Conservation (phyloP, 2,113 vertebrate species). For the Pao palembangensis region DNA sequence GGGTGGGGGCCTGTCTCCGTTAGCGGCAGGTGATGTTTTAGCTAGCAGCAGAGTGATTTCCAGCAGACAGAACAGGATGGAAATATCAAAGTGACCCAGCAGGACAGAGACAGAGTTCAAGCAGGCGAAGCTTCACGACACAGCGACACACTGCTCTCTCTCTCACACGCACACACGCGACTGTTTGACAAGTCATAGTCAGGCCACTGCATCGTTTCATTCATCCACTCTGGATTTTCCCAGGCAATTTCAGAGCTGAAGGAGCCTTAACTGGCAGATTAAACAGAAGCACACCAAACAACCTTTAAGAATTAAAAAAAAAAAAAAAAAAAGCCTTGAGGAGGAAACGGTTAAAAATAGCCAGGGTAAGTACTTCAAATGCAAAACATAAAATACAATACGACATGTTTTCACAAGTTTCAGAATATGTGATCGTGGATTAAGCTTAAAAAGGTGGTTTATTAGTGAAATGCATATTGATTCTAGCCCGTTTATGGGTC, state of each 20-base stretch:
- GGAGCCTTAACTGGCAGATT: not conserved
- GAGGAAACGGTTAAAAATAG: too few species aligned
- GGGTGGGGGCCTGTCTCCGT: not conserved
- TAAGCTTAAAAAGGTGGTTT: too few species aligned
- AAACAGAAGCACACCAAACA: too few species aligned
- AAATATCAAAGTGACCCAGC: constrained; percentile 51
- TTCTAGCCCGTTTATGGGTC: too few species aligned
- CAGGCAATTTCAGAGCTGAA: not conserved
- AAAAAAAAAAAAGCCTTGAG: not conserved
- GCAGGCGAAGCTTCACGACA: constrained; percentile 4
- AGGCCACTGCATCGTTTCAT: not conserved
- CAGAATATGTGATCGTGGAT: too few species aligned
- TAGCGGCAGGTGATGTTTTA: not conserved
- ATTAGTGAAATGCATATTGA: too few species aligned
- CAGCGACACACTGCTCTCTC: not conserved
- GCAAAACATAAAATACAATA: too few species aligned
- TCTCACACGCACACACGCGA: not conserved
- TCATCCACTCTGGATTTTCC: constrained; percentile 27
- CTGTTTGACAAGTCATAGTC: not conserved
- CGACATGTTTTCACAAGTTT: too few species aligned
- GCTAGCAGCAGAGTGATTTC: constrained; percentile 5
- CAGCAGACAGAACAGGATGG: not conserved
- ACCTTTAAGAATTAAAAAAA: not conserved
- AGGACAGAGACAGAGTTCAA: constrained; percentile 17
- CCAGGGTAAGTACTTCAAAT: too few species aligned